phyloP scores from a whole-genome alignment of 2,113 vertebrate species.

The Phaethornis superciliosus region DNA sequence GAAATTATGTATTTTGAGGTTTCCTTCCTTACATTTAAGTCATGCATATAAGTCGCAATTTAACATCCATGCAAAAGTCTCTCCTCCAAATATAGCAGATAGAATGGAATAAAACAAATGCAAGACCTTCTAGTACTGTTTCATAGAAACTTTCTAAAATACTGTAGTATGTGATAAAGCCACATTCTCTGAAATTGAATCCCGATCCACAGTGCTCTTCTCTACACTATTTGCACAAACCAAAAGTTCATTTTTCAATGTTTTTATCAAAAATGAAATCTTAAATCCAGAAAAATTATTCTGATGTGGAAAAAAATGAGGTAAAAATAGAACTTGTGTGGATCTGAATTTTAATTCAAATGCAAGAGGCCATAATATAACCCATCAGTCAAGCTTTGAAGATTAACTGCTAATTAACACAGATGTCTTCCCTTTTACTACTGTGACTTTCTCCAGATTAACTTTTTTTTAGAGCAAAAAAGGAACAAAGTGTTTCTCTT shows the following conservation, averaged over 20 bases:
- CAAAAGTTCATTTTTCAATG: neutral
- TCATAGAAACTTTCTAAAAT: neutral
- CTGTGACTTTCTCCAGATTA: slow-evolving; percentile 1
- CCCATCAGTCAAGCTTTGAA: slow-evolving; percentile 33
- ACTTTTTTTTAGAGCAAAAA: slow-evolving; percentile 9
- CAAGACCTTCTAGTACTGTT: neutral
- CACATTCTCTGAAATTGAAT: neutral
- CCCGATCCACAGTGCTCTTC: neutral
- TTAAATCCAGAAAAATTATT: slow-evolving; percentile 38
- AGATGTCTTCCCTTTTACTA: slow-evolving; percentile 40
- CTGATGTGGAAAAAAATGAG: neutral
- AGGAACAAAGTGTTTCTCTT: neutral
- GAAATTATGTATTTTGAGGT: neutral
- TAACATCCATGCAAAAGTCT: neutral
- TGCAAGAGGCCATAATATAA: slow-evolving; percentile 28
- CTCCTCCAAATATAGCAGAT: neutral
- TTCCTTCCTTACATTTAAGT: neutral
- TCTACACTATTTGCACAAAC: neutral
- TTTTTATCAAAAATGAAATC: slow-evolving; percentile 24
- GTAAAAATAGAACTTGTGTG: slow-evolving; percentile 18
- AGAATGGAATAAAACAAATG: neutral
- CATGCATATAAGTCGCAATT: neutral
- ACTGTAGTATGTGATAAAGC: neutral
- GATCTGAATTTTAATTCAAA: slow-evolving; percentile 27
- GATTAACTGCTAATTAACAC: slow-evolving; percentile 59